These are phyloP conservation scores for Pao palembangensis DNA, from an alignment of 2,113 vertebrate species.

Conservation along the genomic window DNA sequence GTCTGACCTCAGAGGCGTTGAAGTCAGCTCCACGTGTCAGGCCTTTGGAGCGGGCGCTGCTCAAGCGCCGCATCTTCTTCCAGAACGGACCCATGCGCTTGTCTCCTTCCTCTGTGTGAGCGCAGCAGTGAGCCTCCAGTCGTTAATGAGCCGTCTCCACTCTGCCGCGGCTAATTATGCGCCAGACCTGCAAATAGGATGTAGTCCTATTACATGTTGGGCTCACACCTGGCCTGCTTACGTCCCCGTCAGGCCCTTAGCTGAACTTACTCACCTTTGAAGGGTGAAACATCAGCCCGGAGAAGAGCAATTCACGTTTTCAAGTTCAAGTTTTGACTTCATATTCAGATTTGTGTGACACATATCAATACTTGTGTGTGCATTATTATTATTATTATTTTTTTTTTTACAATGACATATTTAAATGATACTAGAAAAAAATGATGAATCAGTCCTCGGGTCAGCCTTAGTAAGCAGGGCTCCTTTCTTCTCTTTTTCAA, in stretches of 20 bases:
- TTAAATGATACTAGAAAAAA: too few species aligned
- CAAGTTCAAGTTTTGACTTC: not conserved
- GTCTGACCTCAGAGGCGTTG: constrained; percentile 47
- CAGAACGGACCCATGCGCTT: constrained; percentile 43
- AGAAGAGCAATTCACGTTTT: too few species aligned
- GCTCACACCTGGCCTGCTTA: constrained; percentile 1
- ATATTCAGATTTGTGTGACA: not conserved
- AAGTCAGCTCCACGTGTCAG: constrained; percentile 7
- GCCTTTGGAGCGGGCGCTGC: constrained; percentile 20
- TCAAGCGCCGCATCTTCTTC: constrained; percentile 47
- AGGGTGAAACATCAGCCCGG: not conserved
- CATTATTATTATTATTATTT: too few species aligned
- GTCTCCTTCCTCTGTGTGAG: constrained; percentile 18
- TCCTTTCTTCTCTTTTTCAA: too few species aligned
- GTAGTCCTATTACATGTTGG: constrained; percentile 33
- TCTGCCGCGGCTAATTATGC: constrained; percentile 29
- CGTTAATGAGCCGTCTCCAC: not conserved
- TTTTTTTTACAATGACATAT: not conserved
- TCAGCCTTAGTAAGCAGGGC: too few species aligned
- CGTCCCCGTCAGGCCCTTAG: not conserved
- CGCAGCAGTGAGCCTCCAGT: not conserved
- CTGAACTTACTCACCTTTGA: constrained; percentile 36
- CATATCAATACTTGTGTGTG: not conserved
- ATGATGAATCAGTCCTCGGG: too few species aligned
- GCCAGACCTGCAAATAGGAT: constrained; percentile 56